Evolutionary conservation across 2,797 vertebrate species (phyloP).

Genomic region (Periparus ater): DNA sequence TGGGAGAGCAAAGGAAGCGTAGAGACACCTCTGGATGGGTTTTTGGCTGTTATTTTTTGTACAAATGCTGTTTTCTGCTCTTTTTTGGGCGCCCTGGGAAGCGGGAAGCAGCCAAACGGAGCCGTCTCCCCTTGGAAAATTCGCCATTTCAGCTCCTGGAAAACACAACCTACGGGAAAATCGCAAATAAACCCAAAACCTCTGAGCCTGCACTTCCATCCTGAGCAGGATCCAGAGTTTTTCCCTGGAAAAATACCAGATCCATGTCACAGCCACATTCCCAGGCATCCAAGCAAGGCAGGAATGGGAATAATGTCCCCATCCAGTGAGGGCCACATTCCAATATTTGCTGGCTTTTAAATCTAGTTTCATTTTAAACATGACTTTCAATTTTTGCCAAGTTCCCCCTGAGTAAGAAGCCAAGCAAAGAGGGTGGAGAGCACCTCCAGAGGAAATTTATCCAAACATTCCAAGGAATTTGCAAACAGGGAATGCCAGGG

Average conservation of each 20-base stretch:
- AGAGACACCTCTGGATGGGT: not conserved
- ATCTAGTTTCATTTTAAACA: not conserved
- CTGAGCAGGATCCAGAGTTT: not conserved
- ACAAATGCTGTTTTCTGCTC: not conserved
- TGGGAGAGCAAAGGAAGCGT: not conserved
- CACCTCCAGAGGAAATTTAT: not conserved
- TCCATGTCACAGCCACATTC: not conserved
- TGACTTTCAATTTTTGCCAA: not conserved
- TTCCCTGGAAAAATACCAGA: not conserved
- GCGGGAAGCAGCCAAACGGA: not conserved
- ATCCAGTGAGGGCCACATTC: fast-evolving
- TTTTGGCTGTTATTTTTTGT: fast-evolving
- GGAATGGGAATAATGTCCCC: not conserved
- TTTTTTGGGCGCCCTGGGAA: not conserved
- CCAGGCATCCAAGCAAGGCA: fast-evolving
- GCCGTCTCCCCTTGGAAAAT: not conserved
- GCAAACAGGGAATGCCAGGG: not conserved
- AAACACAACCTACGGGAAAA: not conserved
- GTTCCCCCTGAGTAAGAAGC: not conserved
- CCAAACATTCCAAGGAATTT: not conserved
- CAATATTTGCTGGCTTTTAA: not conserved
- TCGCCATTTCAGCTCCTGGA: not conserved
- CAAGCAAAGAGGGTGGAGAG: not conserved
- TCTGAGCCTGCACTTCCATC: not conserved
- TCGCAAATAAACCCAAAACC: not conserved